Evolutionary conservation across 2,113 vertebrate species (phyloP).

Genomic region (Caloenas nicobarica): DNA sequence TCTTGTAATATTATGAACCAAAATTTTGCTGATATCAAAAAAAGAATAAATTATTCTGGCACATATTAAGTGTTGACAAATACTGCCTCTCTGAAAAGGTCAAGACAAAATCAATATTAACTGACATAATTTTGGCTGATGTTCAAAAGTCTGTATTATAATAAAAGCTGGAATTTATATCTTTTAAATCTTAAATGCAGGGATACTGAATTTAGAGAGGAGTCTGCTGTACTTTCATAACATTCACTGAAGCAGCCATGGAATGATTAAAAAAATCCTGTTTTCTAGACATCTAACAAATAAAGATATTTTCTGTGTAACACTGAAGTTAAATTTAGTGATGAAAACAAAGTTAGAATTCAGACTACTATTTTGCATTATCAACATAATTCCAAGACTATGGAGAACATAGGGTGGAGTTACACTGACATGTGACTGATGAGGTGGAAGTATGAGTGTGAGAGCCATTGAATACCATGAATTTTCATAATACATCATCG

Average conservation of each 20-base stretch:
- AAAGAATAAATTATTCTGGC: background rate
- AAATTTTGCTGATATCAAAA: background rate
- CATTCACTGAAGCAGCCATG: background rate
- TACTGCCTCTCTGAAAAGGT: background rate
- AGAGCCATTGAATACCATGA: constrained; percentile 69
- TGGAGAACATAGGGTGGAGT: constrained; percentile 53
- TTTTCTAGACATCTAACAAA: background rate
- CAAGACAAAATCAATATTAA: background rate
- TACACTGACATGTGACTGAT: constrained; percentile 74
- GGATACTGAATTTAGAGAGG: background rate
- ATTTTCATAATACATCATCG: constrained; percentile 74
- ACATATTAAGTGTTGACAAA: background rate
- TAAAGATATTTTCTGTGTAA: background rate
- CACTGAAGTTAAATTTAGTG: constrained; percentile 19
- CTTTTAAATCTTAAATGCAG: background rate
- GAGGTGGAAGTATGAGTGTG: constrained; percentile 71
- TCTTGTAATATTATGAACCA: background rate
- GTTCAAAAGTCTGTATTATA: background rate
- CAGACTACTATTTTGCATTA: constrained; percentile 44
- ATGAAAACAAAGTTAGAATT: background rate
- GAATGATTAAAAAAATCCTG: constrained; percentile 23
- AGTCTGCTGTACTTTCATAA: constrained; percentile 2
- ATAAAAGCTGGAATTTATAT: background rate
- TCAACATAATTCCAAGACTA: constrained; percentile 51
- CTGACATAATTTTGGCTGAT: background rate